Evolutionary conservation across 2,888 invertebrate genomes (phyloP).

Genomic region (Dorcus hopei): DNA sequence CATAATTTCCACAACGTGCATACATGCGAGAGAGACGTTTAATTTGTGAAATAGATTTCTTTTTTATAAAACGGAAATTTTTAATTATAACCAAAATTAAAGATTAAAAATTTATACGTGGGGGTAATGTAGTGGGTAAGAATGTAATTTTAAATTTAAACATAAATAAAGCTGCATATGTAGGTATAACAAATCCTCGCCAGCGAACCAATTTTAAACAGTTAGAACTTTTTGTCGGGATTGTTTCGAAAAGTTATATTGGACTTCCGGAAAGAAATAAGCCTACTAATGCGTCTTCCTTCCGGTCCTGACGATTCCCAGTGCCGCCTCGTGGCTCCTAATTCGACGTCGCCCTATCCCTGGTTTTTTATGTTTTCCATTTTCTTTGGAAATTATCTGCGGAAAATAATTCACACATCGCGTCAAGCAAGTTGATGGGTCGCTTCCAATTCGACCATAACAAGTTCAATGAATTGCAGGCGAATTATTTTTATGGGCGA

Average conservation of each 20-base stretch:
- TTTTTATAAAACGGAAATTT: no score
- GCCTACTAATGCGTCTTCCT: constrained; percentile 8
- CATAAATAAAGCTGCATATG: neutral
- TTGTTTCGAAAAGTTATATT: neutral
- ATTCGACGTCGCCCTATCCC: constrained; percentile 5
- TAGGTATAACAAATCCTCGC: neutral
- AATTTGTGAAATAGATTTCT: no score
- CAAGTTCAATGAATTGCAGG: no score
- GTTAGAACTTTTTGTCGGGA: neutral
- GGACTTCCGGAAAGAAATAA: constrained; percentile 5
- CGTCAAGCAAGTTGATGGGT: no score
- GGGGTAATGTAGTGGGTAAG: neutral
- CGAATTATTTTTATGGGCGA: constrained; percentile 15
- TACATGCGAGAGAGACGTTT: no score
- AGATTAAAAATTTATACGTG: no score
- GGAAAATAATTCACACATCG: constrained; percentile 9
- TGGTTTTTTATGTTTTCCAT: constrained; percentile 10
- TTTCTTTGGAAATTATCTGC: constrained; percentile 4
- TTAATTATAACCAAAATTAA: no score
- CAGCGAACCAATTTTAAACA: no score
- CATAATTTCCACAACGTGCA: no score
- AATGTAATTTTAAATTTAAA: neutral
- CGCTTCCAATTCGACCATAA: no score
- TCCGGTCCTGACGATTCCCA: neutral
- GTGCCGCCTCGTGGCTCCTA: constrained; percentile 1